Conservation (phyloP, 2,113 vertebrate genomes). For the Polypterus bichir region DNA sequence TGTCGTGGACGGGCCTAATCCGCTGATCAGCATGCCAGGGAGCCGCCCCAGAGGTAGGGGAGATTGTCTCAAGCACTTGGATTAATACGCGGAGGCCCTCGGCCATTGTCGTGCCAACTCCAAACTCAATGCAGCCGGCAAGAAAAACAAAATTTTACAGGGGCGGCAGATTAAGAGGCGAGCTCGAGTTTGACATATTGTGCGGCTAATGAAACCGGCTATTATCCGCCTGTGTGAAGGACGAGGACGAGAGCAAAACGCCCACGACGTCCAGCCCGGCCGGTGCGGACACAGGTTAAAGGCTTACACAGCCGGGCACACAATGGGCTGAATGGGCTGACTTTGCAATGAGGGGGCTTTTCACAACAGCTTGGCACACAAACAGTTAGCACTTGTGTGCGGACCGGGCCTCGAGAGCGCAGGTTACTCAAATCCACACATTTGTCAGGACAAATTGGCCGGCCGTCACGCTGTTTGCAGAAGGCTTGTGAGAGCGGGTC, state of each 20-base stretch:
- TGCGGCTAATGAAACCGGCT: slow-evolving; percentile 9
- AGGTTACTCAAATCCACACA: slow-evolving; percentile 47
- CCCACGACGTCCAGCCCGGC: slow-evolving; percentile 3
- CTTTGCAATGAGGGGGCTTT: slow-evolving; percentile 28
- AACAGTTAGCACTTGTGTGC: slow-evolving; percentile 45
- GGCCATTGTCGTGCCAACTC: slow-evolving; percentile 25
- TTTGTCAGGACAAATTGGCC: slow-evolving; percentile 58
- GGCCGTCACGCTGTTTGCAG: slow-evolving; percentile 45
- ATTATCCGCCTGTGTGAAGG: slow-evolving; percentile 11
- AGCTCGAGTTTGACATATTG: slow-evolving; percentile 13
- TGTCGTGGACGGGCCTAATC: slow-evolving; percentile 39
- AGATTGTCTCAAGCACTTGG: slow-evolving; percentile 41
- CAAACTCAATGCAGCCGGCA: slow-evolving; percentile 10
- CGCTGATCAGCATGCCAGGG: slow-evolving; percentile 57
- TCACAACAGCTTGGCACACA: slow-evolving; percentile 35
- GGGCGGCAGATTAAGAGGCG: slow-evolving; percentile 2
- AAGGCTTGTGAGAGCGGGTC: slow-evolving; percentile 24
- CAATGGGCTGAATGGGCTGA: slow-evolving; percentile 40
- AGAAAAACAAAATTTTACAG: slow-evolving; percentile 14
- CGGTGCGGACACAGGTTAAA: slow-evolving; percentile 40
- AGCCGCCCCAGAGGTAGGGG: slow-evolving; percentile 23
- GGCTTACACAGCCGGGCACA: slow-evolving; percentile 22
- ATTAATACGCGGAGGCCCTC: slow-evolving; percentile 26
- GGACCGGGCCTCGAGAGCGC: slow-evolving; percentile 18
- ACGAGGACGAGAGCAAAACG: slow-evolving; percentile 5